Base-by-base conservation (phyloP, 2,797 vertebrate genomes). In the Crax fasciolata region DNA sequence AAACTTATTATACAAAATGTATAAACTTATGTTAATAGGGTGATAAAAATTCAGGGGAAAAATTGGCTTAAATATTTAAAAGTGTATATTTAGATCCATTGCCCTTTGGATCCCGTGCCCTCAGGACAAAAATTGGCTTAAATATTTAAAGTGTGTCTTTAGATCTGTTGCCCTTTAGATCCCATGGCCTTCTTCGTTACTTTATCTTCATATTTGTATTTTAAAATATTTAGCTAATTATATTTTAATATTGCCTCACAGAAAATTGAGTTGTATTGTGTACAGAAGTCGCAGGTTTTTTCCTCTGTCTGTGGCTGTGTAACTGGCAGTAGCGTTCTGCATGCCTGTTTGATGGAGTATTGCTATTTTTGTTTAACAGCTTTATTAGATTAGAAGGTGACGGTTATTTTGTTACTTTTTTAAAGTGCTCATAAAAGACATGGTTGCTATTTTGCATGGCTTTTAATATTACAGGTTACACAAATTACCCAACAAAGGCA, bases 21-120 rank as follows among this genome's bases (percentile, higher is more conserved):
- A 79, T 91, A 82, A 93, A 93, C 13, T 46, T 91, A 82, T 6
- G 46, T 91, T 94, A 96, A 94, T 84, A 48, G 38, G 28, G 62
- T 77, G 87, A 79, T 89, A 93, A 94, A 89, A 94, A 94, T 91
- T 62, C 79, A 65, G 49, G 51, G 54, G 38, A 1, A 70, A 95
- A 95, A 65, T 11, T 78, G 25, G 20, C 59, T 90, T 87, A 72
- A 95, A 89, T 94, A 87, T 74, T 87, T 73, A 61, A 75, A 75
- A 82, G 12, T 66, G 30, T 82, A n/a, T 82, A 41, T 46, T 61
- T 61, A 91, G 65, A 86, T 81, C 71, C 59, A 55, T 76, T 91
- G 66, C 65, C 51, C 77, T 52, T 68, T 91, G 55, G 38, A 49
- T 91, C 46, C 51, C 6, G 2, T 48, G n/a, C 61, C 68, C 55